Evolutionary conservation across 2,797 vertebrate species (phyloP).

Genomic region (Chrosomus eos): DNA sequence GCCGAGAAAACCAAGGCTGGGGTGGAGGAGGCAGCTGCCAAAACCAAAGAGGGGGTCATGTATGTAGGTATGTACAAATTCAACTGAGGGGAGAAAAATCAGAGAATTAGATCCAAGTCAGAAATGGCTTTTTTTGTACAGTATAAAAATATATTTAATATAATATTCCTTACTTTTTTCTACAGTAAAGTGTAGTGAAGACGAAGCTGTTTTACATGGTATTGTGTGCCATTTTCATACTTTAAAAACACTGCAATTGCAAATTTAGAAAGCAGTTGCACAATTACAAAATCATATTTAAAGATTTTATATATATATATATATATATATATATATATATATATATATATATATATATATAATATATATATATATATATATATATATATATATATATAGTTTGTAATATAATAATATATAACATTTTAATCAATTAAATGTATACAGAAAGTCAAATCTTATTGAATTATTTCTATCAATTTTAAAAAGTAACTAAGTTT

Average conservation of each 20-base stretch:
- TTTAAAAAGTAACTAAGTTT: neutral
- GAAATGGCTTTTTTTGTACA: neutral
- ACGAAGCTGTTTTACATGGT: neutral
- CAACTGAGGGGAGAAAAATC: neutral
- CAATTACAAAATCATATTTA: neutral
- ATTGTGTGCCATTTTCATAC: neutral
- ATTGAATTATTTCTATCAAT: neutral
- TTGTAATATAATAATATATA: neutral
- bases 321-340: too few species aligned
- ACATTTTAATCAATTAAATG: neutral
- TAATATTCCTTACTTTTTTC: neutral
- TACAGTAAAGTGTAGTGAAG: neutral
- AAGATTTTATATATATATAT: neutral
- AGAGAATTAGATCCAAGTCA: neutral
- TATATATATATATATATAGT: neutral
- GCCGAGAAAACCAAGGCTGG: constrained; percentile 99
- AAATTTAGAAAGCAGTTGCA: neutral
- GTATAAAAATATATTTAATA: neutral
- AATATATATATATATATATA: too few species aligned
- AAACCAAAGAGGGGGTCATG: constrained; percentile 98
- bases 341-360: neutral
- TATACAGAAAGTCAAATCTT: neutral
- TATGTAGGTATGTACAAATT: constrained; percentile 81
- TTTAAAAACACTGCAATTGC: neutral
- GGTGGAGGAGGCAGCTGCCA: constrained; percentile 95